Percentiles rank a stretch among this genome's conserved stretches.
phyloP scores from a whole-genome alignment of 2,797 vertebrate species.

The Propithecus perrieri region DNA sequence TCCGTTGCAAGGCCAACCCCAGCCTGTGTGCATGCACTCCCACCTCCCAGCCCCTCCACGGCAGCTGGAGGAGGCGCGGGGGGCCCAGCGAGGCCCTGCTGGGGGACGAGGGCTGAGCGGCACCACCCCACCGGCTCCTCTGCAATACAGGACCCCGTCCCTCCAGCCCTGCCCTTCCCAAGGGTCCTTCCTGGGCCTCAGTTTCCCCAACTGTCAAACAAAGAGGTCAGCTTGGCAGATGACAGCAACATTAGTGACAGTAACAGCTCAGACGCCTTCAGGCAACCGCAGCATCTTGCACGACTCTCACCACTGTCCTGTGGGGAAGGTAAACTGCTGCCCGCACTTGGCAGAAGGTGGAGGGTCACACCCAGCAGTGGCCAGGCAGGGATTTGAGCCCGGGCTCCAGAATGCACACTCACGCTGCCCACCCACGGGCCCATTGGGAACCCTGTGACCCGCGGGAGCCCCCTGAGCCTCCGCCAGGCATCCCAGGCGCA shows the following conservation, averaged over 20 bases:
- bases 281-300: neutral
- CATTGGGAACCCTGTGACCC: no score
- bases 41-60: neutral
- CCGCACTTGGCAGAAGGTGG: neutral
- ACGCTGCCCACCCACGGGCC: neutral
- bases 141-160: neutral
- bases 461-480: no score
- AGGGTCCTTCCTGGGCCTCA: neutral
- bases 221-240: neutral
- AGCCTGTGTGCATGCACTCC: neutral
- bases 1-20: neutral
- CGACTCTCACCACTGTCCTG: neutral
- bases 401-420: neutral
- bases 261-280: rapidly evolving
- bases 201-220: neutral
- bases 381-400: neutral
- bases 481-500: neutral
- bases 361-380: neutral
- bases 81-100: neutral
- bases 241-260: neutral
- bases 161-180: neutral
- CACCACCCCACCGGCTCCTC: neutral
- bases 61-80: neutral
- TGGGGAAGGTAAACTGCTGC: neutral
- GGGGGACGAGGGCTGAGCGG: neutral